A percentile compares a stretch with the other conserved stretches of the same genome.
These are phyloP conservation scores for Panthera tigris DNA, from an alignment of 2,113 vertebrate genomes.

Conservation along the genomic window DNA sequence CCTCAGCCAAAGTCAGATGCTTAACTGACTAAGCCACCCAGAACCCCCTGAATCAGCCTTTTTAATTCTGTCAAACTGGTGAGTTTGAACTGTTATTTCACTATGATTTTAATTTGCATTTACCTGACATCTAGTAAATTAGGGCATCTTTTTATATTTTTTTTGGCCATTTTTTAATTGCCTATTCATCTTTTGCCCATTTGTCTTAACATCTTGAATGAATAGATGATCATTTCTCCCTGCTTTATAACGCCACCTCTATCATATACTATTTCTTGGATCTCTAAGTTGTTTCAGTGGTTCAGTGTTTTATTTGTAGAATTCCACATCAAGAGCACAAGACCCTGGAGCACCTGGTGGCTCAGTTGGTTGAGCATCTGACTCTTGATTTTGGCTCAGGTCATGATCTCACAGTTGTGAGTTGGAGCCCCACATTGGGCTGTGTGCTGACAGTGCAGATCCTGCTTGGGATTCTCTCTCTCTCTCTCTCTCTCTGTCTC, in stretches of 20 bases:
- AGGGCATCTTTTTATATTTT: neutral
- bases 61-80: neutral
- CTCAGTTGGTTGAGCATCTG: no score
- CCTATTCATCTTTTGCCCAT: neutral
- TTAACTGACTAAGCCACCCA: no score
- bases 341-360: neutral
- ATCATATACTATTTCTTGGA: neutral
- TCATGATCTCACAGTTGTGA: no score
- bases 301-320: neutral
- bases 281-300: neutral
- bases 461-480: no score
- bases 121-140: neutral
- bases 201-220: neutral
- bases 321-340: neutral
- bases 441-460: no score
- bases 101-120: neutral
- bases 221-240: neutral
- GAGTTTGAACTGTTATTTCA: neutral
- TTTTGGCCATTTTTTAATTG: neutral
- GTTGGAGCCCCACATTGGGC: no score
- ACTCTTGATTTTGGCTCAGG: no score
- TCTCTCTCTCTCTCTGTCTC: no score
- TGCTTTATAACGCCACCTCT: neutral
- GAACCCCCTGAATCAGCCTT: neutral
- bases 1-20: no score